A percentile compares a stretch with the other conserved stretches of the same genome.
Evolutionary conservation across 2,797 vertebrate species (phyloP).

Genomic region (Crenuchus spilurus): DNA sequence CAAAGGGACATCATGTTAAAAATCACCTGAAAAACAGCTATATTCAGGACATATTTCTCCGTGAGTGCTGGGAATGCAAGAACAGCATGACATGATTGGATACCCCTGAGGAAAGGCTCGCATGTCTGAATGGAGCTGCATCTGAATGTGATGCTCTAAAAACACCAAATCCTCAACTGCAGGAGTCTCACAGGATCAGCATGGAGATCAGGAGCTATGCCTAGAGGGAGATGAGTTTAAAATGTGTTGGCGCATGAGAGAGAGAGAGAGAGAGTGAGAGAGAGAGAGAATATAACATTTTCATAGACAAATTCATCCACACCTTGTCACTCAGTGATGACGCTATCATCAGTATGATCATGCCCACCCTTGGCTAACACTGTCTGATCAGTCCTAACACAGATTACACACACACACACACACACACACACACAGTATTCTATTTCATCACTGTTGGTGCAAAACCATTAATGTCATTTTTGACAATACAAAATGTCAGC

Average conservation of each 20-base stretch:
- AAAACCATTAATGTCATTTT: too few species aligned
- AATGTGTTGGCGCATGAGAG: not conserved
- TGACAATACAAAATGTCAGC: too few species aligned
- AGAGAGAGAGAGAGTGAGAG: not conserved
- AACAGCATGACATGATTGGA: slow-evolving; percentile 5
- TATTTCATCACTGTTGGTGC: too few species aligned
- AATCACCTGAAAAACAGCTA: slow-evolving; percentile 18
- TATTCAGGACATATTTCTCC: slow-evolving; percentile 17
- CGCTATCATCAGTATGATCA: not conserved
- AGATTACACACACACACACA: not conserved
- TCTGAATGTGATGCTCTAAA: slow-evolving; percentile 27
- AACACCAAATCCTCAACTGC: slow-evolving; percentile 27
- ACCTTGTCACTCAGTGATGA: slow-evolving; percentile 6
- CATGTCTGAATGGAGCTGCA: slow-evolving; percentile 11
- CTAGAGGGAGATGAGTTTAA: slow-evolving; percentile 9
- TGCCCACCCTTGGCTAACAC: not conserved
- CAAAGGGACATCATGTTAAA: slow-evolving; percentile 11
- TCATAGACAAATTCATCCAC: not conserved
- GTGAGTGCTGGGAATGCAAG: not conserved
- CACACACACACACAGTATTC: slow-evolving; percentile 2
- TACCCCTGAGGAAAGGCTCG: slow-evolving; percentile 5
- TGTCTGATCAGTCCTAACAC: not conserved
- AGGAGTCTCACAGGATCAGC: slow-evolving; percentile 15
- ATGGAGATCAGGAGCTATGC: slow-evolving; percentile 24
- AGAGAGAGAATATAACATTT: not conserved